These are phyloP conservation scores for Phytoseiulus persimilis DNA, from an alignment of 2,888 invertebrate species.

Conservation along the genomic window DNA sequence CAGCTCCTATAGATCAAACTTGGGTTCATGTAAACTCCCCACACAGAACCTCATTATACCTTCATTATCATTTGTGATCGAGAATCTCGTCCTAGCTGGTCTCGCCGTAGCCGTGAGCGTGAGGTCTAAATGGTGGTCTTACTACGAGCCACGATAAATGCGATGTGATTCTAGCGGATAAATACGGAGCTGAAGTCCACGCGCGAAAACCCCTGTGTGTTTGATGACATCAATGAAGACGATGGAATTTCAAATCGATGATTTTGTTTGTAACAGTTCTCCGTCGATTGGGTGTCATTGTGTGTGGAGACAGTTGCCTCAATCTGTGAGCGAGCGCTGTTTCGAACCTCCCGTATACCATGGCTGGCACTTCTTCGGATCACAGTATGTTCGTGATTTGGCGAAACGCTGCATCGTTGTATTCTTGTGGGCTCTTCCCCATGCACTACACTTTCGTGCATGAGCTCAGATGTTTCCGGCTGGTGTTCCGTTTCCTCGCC, in stretches of 20 bases:
- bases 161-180: background rate
- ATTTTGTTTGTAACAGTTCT: background rate
- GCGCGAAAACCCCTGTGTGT: background rate
- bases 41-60: no score
- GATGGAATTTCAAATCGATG: background rate
- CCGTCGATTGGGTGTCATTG: background rate
- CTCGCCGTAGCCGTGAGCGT: background rate
- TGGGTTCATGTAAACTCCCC: no score
- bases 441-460: background rate
- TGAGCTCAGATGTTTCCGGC: background rate
- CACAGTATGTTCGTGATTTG: background rate
- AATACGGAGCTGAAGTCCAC: background rate
- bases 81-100: no score
- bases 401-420: background rate
- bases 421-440: background rate
- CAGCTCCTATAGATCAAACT: no score
- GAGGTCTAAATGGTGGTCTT: background rate
- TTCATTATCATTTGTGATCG: no score
- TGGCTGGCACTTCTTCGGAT: background rate
- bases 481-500: background rate
- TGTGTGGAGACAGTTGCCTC: background rate
- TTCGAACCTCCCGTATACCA: conserved; percentile 5
- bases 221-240: background rate
- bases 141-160: background rate
- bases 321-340: background rate